Base-by-base conservation (phyloP, 2,888 invertebrate genomes). In the Hermodice carunculata region DNA sequence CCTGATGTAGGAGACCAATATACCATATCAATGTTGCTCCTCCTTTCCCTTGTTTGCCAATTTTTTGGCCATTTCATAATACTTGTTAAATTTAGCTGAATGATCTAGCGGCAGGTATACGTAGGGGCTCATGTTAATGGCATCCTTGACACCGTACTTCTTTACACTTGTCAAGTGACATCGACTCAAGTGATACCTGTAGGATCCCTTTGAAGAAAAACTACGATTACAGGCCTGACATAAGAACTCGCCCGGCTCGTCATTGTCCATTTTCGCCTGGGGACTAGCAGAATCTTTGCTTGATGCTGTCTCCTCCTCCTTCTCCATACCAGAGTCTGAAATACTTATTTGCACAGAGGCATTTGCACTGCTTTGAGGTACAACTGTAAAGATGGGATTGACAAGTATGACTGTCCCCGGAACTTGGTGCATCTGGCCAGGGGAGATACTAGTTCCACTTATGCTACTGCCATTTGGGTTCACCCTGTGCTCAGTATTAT, bases 51-150 rank as follows among this genome's bases (percentile, higher is more conserved):
- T 96, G 89, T 95, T 96, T 86, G 96, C 96, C 87, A 98, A 90
- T 89, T 98, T 97, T 88, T 97, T 97, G 83, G 98, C 98, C 88
- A 98, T 91, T 89, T 98, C 96, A 85, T 96, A 96, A 89, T 98
- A 98, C 89, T 97, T 97, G 79, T 96, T 92, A 90, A 97, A 97
- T 89, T 97, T 98, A 79, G 97, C 81, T 19, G 82, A 79, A 67
- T 84, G 83, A 67, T 84, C 84, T 43, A 83, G 71, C 11, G 84
- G 84, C 56, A 84, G 76, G 69, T 83, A 84, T 26, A 83, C 77
- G 67, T 82, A 84, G 6, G 84, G 84, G 66, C 80, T 81, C 79
- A 80, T 79, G 62, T 79, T 80, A 60, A 82, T 79, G 19, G 81
- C 81, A 54, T 82, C 82, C 66, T 81, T 82, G 54, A 82, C 80